A percentile compares a stretch with the other conserved stretches of the same genome.
phyloP scores from a whole-genome alignment of 2,888 invertebrate species.

The Catonia carolina region DNA sequence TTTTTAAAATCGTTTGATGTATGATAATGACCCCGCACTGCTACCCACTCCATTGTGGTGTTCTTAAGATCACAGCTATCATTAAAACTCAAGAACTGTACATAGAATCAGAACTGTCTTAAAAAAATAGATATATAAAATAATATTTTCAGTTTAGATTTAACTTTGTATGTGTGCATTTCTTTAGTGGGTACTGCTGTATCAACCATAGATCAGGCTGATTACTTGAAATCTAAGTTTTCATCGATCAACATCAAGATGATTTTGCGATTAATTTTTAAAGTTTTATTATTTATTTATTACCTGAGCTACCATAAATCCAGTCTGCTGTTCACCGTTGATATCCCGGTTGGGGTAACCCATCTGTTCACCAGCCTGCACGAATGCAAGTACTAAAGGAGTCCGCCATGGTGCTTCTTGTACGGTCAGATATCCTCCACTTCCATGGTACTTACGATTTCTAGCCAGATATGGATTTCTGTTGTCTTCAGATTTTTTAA shows the following conservation, averaged over 20 bases:
- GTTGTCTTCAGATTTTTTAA: conserved; percentile 84
- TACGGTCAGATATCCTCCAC: conserved; percentile 67
- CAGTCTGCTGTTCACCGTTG: conserved; percentile 71
- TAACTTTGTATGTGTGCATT: no score
- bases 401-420: conserved; percentile 82
- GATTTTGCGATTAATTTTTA: no score
- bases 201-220: background rate
- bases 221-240: background rate
- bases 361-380: conserved; percentile 72
- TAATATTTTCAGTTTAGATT: no score
- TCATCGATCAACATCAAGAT: no score
- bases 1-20: no score
- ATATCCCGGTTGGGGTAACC: conserved; percentile 79
- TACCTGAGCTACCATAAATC: conserved; percentile 70
- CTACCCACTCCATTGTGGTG: no score
- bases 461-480: conserved; percentile 73
- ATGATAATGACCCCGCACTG: no score
- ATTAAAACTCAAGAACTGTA: no score
- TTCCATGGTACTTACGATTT: conserved; percentile 44
- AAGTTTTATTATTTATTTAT: no score
- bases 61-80: no score
- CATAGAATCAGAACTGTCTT: no score
- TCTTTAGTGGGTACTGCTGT: background rate
- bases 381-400: conserved; percentile 72
- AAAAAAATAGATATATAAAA: no score